Conservation (phyloP, 2,113 vertebrate species). For the Empidonax traillii region DNA sequence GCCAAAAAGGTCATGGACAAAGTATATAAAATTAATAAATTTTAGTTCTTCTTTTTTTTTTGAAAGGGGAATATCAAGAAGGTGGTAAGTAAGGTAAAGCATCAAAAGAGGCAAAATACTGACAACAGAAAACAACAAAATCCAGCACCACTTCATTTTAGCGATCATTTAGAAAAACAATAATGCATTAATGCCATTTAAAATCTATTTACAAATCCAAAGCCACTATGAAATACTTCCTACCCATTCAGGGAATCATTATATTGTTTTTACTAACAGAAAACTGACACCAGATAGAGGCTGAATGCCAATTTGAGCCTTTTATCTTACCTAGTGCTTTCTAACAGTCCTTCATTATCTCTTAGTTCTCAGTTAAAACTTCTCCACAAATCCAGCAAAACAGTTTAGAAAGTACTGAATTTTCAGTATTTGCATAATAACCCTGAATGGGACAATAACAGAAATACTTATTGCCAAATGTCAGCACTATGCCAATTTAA, state of each 20-base stretch:
- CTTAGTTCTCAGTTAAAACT: background rate
- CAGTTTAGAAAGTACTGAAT: background rate
- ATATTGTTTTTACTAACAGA: background rate
- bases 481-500: background rate
- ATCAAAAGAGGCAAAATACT: background rate
- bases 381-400: background rate
- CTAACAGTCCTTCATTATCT: background rate
- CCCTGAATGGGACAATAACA: background rate
- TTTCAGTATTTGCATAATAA: background rate
- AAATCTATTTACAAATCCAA: background rate
- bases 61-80: background rate
- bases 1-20: background rate
- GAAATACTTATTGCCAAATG: background rate
- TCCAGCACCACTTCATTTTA: background rate
- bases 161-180: background rate
- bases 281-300: background rate
- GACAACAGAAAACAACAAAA: background rate
- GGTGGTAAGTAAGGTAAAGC: background rate
- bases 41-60: background rate
- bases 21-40: background rate
- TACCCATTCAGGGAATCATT: background rate
- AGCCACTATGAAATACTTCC: background rate
- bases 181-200: background rate
- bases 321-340: background rate
- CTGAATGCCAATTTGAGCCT: background rate